Evolutionary conservation across 2,888 invertebrate genomes (phyloP), one percentile per base, ranked within the genome.

Genomic region (Meiosimyza platycephala): DNA sequence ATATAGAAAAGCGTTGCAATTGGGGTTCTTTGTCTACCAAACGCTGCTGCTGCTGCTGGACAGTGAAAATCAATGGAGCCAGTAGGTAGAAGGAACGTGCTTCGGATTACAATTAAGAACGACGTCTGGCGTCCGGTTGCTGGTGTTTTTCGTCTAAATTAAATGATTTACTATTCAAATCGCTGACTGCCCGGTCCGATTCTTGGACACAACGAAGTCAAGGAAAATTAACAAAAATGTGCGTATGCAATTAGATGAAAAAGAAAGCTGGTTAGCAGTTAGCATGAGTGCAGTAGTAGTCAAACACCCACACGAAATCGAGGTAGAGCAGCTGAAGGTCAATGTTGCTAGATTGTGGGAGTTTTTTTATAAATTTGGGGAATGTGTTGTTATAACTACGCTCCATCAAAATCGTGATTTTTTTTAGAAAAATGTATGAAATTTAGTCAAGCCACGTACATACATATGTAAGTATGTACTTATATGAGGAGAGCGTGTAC

Each of bases 131-230:
- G 48, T 12, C 6, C 5, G 51, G 28, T 51, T 15, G 22, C 15
- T 52, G 40, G 40, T 40, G 40, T 40, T 40, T 40, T 78, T 78
- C 77, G 78, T 77, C 74, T 75, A 76, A 76, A 76, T 78, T 78
- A 78, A 77, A 78, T 78, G 78, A 80, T 78, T 78, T 78, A 80
- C 78, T 80, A 80, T 80, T 79, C 79, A 79, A 79, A 79, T 79
- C 70, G 62, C 28, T 28, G 57, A 15, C 60, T 28, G 12, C 40
- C 7, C n/a, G 28, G 40, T 9, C 40, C 12, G 60, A 11, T 15
- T 33, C 33, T 33, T 52, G 33, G 28, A 22, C 28, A 55, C 22
- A 51, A n/a, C 12, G 22, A 50, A 28, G 16, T 1, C 6, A 50
- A 22, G 11, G 28, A 54, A 63, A 69, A 40, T 54, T 66, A 54